phyloP scores from a whole-genome alignment of 37 sponge, comb jelly and placozoan genomes.

The Tethya wilhelma region DNA sequence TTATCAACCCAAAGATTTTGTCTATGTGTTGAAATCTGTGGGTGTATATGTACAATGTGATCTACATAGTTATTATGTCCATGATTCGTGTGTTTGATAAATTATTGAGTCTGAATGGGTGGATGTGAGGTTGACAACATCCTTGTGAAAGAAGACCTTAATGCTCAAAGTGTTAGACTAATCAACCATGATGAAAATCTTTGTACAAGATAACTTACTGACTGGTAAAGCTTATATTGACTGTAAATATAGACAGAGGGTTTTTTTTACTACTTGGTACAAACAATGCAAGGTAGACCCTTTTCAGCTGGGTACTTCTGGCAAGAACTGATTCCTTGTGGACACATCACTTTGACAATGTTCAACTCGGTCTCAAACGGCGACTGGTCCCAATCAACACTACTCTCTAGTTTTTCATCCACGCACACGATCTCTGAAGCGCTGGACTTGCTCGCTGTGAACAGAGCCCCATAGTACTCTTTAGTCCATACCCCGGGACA shows the following conservation, averaged over 20 bases:
- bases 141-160: too few species aligned
- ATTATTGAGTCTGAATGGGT: background rate
- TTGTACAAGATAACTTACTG: too few species aligned
- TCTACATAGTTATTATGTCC: background rate
- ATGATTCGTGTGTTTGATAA: background rate
- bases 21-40: too few species aligned
- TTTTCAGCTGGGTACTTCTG: background rate
- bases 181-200: background rate
- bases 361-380: background rate
- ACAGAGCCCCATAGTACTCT: slow-evolving; percentile 2
- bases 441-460: background rate
- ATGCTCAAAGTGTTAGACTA: too few species aligned
- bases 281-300: background rate
- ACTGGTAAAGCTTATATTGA: too few species aligned
- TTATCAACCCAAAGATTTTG: too few species aligned
- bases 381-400: too few species aligned
- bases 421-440: background rate
- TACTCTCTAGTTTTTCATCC: background rate
- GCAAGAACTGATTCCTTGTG: background rate
- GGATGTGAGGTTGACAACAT: too few species aligned
- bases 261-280: background rate
- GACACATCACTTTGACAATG: background rate
- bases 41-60: too few species aligned
- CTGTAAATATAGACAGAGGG: too few species aligned
- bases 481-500: slow-evolving; percentile 13